Conservation (phyloP, 1,140 invertebrate species). For the Pinna nobilis region DNA sequence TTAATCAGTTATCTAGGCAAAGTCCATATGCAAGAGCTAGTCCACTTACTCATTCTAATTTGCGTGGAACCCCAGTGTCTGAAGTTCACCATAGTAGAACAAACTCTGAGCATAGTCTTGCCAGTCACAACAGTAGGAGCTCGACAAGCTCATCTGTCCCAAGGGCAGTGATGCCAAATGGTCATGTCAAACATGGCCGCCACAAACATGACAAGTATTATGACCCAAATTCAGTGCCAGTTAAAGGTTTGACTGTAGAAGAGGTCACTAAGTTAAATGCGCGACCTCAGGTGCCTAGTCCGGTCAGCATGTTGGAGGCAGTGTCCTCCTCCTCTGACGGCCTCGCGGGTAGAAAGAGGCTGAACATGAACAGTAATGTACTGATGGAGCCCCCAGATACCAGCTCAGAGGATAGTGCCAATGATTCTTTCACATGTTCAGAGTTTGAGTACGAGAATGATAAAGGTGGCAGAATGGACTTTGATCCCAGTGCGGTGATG, state of each 20-base stretch:
- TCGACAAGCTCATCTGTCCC: slow-evolving; percentile 27
- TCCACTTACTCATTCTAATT: slow-evolving; percentile 50
- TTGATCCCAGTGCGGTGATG: slow-evolving; percentile 77
- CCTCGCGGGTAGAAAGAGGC: slow-evolving; percentile 3
- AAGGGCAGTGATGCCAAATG: slow-evolving; percentile 42
- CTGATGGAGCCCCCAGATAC: slow-evolving; percentile 78
- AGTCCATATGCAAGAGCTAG: slow-evolving; percentile 51
- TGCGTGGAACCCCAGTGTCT: slow-evolving; percentile 38
- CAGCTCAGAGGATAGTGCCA: slow-evolving; percentile 94
- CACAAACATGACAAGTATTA: slow-evolving; percentile 26
- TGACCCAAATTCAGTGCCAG: slow-evolving; percentile 34
- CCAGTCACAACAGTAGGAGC: slow-evolving; percentile 49
- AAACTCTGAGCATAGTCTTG: slow-evolving; percentile 55
- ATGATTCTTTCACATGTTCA: slow-evolving; percentile 98
- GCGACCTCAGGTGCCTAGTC: slow-evolving; percentile 84
- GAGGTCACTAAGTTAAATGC: slow-evolving; percentile 94
- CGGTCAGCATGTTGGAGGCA: slow-evolving; percentile 93
- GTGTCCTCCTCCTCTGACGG: slow-evolving; percentile 90
- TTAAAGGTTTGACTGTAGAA: slow-evolving; percentile 90
- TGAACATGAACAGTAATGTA: slow-evolving; percentile 43
- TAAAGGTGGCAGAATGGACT: slow-evolving; percentile 79
- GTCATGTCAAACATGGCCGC: slow-evolving; percentile 30
- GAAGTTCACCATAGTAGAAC: slow-evolving; percentile 45
- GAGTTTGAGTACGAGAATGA: slow-evolving; percentile 95
- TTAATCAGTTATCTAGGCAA: slow-evolving; percentile 53